These are phyloP conservation scores for Cotesia chilonis DNA, from an alignment of 1,140 invertebrate genomes.

Conservation along the genomic window DNA sequence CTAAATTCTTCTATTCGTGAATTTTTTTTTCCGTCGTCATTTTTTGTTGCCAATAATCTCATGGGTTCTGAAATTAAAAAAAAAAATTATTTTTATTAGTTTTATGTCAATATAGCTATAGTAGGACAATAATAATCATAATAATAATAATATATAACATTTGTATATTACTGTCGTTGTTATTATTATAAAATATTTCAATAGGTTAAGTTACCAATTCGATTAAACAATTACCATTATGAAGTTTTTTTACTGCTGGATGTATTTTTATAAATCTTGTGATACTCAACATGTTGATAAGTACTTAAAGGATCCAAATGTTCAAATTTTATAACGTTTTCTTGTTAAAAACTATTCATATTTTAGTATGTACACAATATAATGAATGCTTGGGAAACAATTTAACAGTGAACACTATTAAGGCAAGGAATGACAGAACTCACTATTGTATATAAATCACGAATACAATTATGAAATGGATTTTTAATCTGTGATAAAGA, in stretches of 20 bases:
- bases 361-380: neutral
- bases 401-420: too few species aligned
- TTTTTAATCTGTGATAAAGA: too few species aligned
- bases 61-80: slow-evolving; percentile 34
- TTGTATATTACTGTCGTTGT: slow-evolving; percentile 7
- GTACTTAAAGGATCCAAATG: neutral
- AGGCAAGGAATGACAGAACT: too few species aligned
- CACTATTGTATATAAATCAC: too few species aligned
- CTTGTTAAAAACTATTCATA: neutral
- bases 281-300: slow-evolving; percentile 13
- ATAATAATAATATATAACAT: neutral
- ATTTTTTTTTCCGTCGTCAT: slow-evolving; percentile 49
- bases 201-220: slow-evolving; percentile 15
- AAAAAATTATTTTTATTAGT: slow-evolving; percentile 21
- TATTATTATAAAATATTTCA: neutral
- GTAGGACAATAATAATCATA: too few species aligned
- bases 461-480: too few species aligned
- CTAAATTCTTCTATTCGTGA: slow-evolving; percentile 58
- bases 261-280: neutral
- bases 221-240: slow-evolving; percentile 32
- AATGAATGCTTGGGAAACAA: too few species aligned
- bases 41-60: slow-evolving; percentile 44
- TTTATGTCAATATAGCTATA: too few species aligned
- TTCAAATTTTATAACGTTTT: too few species aligned
- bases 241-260: slow-evolving; percentile 10